Percentiles rank a stretch among this genome's conserved stretches.
Evolutionary conservation across 2,113 vertebrate species (phyloP).

Genomic region (Colius striatus): DNA sequence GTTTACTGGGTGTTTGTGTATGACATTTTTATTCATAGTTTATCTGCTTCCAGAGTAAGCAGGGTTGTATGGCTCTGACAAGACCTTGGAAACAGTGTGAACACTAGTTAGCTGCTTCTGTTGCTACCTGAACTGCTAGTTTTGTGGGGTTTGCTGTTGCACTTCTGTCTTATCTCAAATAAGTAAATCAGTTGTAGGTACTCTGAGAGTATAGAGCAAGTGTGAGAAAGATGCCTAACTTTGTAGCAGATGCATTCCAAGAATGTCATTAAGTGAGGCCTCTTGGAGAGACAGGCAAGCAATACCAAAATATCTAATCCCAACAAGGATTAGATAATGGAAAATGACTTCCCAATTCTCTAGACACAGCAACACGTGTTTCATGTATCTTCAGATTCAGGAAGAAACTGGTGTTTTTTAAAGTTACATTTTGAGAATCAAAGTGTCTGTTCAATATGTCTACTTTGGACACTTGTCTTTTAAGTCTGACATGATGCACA

Average conservation of each 20-base stretch:
- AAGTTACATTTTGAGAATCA: neutral
- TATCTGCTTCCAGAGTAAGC: neutral
- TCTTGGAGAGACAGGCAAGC: neutral
- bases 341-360: neutral
- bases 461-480: neutral
- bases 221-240: neutral
- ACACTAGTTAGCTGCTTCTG: neutral
- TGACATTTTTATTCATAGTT: neutral
- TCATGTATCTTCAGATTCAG: rapidly evolving
- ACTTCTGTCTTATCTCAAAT: neutral
- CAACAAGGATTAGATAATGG: neutral
- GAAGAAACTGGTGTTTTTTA: neutral
- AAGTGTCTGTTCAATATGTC: neutral
- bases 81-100: neutral
- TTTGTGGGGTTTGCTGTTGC: neutral
- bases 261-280: neutral
- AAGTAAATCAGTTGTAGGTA: neutral
- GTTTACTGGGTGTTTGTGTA: rapidly evolving
- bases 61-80: neutral
- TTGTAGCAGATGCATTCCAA: neutral
- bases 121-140: neutral
- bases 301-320: neutral
- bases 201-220: neutral
- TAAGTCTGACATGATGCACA: neutral
- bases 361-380: neutral